Base-by-base conservation (phyloP, 2,888 invertebrate genomes). In the Dryomyza anilis region DNA sequence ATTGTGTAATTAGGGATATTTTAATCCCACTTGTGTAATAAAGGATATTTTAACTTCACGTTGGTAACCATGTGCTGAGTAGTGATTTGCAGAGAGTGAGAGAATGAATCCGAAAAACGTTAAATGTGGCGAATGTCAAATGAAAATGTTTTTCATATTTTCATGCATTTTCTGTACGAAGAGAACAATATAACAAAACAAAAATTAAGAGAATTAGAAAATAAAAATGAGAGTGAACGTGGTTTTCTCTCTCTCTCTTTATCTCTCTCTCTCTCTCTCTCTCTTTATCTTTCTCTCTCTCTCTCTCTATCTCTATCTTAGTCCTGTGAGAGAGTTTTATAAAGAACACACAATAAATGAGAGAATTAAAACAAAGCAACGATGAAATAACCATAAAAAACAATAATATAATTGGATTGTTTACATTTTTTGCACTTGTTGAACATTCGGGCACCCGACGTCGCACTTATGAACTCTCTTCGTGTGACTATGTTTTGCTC, bases 261-360 rank as follows among this genome's bases (percentile, higher is more conserved):
- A 50, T 1, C 2, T 19, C 19, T 39, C 66, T 64, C 68, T 66
- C 64, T 39, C 39, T 68, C 66, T 66, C 66, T 52, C 16, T n/a
- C n/a, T 14, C 48, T 60, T 30, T 63, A 52, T 57, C 63, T 52
- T 53, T 43, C 46, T 45, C 61, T n/a, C n/a, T n/a, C n/a, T n/a
- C n/a, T n/a, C n/a, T n/a, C n/a, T n/a, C n/a, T n/a, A n/a, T n/a
- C n/a, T n/a, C n/a, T n/a, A n/a, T n/a, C n/a, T n/a, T n/a, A n/a
- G n/a, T n/a, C n/a, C n/a, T n/a, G n/a, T n/a, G n/a, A n/a, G n/a
- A n/a, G n/a, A n/a, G n/a, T n/a, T n/a, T n/a, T n/a, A 62, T 19
- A 36, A 16, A 50, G 52, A 56, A 12, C 16, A 48, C 16, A 46
- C 43, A 16, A 58, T 30, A 23, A 5, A 8, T n/a, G 7, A n/a